Base-by-base conservation (phyloP, 2,113 vertebrate species). In the Nettapus auritus region DNA sequence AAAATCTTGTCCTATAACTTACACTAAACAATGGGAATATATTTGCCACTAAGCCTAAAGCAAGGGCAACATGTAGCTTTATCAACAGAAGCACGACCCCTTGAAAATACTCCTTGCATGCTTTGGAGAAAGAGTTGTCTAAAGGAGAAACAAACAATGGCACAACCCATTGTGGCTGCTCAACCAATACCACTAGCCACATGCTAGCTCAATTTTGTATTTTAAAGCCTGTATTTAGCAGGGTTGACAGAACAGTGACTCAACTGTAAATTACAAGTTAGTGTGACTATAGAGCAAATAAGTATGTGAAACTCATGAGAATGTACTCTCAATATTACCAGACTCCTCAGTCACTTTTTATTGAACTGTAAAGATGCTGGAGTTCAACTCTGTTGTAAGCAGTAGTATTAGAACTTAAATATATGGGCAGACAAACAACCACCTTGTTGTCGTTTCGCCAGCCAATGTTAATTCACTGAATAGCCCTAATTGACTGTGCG, bases 241-340 rank as follows among this genome's bases (percentile, higher is more conserved):
- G 88, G 46, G 64, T 26, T 90, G 86, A 74, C 60, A 82, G 84
- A 91, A 95, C 79, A 91, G 76, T 93, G 91, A 93, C 59, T 96
- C 75, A 88, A 19, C 38, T 83, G 40, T 74, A 89, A 95, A 88
- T 93, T 36, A 83, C 29, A 83, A 55, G 50, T 50, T 76, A 63
- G 23, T 56, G 42, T 48, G 67, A 71, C 69, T 89, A 68, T 3
- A 79, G 29, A 82, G 60, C 38, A 84, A 89, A 89, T 31, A 92
- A 89, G 18, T 21, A 84, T 2, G 9, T 78, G 64, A 89, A 55
- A 63, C 55, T 59, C n/a, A 13, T 11, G 33, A 83, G 40, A 56
- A 34, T 40, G 22, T 59, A 55, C 63, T 77, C 42, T 76, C 69
- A 84, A 3, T 60, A 66, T 59, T 48, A 82, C 31, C 26, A 92